Conservation (phyloP, 2,113 vertebrate genomes). For the Connochaetes taurinus region DNA sequence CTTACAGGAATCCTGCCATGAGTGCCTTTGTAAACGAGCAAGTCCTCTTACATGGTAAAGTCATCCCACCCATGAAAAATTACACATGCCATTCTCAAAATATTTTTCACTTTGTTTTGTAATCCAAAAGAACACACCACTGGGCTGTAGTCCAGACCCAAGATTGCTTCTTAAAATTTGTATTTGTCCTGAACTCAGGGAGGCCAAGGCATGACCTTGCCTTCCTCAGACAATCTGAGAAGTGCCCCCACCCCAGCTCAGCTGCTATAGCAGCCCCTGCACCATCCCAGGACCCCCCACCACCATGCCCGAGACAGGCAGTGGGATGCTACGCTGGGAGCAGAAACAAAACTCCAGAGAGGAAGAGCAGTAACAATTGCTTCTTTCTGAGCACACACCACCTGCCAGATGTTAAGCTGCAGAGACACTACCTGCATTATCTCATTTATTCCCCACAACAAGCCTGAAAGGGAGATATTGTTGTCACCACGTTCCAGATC, state of each 20-base stretch:
- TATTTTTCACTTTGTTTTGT: not conserved
- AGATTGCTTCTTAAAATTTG: not conserved
- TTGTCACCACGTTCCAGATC: not conserved
- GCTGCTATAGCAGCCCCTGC: not conserved
- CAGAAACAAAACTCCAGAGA: not conserved
- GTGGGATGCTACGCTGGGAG: rapidly evolving
- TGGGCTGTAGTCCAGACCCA: not conserved
- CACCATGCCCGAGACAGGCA: not conserved
- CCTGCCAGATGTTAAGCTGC: not conserved
- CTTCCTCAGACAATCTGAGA: not conserved
- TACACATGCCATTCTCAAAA: not conserved
- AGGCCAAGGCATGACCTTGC: not conserved
- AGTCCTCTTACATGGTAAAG: not conserved
- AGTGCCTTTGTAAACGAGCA: not conserved
- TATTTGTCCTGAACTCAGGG: not conserved
- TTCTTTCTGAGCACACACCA: rapidly evolving
- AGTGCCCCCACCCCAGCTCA: not conserved
- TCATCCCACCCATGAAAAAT: not conserved
- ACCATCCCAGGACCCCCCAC: not conserved
- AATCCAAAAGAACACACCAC: not conserved
- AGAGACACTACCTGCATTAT: not conserved
- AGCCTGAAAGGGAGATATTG: not conserved
- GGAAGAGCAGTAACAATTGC: not conserved
- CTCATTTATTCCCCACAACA: not conserved
- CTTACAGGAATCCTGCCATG: not conserved